Evolutionary conservation across 1,140 invertebrate genomes (phyloP).

Genomic region (Solenopsis fugax): DNA sequence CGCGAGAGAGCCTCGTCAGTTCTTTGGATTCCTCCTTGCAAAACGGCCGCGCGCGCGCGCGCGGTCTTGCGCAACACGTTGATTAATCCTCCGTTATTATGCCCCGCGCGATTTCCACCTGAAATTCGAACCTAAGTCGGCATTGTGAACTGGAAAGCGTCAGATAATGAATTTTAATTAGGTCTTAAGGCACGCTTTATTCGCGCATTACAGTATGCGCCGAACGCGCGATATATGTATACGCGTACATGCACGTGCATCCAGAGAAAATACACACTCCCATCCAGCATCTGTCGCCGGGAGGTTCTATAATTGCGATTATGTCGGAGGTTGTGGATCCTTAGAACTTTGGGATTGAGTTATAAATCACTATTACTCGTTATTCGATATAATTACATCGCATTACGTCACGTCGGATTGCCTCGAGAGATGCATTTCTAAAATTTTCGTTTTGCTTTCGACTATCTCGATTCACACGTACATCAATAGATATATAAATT

Average conservation of each 20-base stretch:
- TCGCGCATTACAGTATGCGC: slow-evolving; percentile 1
- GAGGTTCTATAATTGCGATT: slow-evolving; percentile 33
- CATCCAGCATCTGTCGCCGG: slow-evolving; percentile 74
- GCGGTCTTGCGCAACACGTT: slow-evolving; percentile 43
- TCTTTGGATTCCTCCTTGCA: slow-evolving; percentile 41
- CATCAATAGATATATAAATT: not conserved
- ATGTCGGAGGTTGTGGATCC: slow-evolving; percentile 22
- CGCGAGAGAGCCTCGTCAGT: slow-evolving; percentile 45
- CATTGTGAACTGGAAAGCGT: slow-evolving; percentile 58
- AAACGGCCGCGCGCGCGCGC: slow-evolving; percentile 14
- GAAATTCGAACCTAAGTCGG: slow-evolving; percentile 41
- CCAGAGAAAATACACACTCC: slow-evolving; percentile 59
- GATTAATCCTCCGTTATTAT: slow-evolving; percentile 58
- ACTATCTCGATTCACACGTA: not conserved
- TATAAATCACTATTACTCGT: slow-evolving; percentile 58
- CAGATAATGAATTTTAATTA: slow-evolving; percentile 68
- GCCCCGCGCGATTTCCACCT: slow-evolving; percentile 21
- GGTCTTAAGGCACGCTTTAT: slow-evolving; percentile 53
- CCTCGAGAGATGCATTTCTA: not conserved
- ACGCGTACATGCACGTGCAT: not conserved
- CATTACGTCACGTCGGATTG: not conserved
- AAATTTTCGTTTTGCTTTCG: not conserved
- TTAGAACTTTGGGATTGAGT: slow-evolving; percentile 26
- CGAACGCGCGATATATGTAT: no score
- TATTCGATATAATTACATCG: slow-evolving; percentile 49